Evolutionary conservation across 2,797 vertebrate genomes (phyloP).

Genomic region (Mastacembelus armatus): DNA sequence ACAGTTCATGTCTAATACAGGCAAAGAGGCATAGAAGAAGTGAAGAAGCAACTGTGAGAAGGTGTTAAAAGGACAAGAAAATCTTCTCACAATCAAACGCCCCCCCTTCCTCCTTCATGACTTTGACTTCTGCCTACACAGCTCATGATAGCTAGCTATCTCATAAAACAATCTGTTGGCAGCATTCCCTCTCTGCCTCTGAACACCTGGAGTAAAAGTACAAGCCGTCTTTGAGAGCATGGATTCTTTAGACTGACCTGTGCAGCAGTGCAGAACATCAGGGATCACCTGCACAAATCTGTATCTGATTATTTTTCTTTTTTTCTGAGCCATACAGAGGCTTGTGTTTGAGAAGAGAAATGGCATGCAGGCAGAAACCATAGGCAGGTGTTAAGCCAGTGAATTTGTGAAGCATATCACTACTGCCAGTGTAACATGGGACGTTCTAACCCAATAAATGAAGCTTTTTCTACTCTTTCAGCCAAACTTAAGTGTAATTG

Average conservation of each 20-base stretch:
- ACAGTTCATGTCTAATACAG: constrained; percentile 35
- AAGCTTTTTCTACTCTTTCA: too few relatives aligned
- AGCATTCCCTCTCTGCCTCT: constrained; percentile 55
- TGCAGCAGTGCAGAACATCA: constrained; percentile 60
- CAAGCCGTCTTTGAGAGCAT: constrained; percentile 41
- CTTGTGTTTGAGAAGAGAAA: constrained; percentile 6
- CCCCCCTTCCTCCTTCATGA: constrained; percentile 58
- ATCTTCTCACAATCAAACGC: constrained; percentile 41
- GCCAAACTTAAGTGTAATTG: too few relatives aligned
- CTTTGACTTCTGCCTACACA: constrained; percentile 37
- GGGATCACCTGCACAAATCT: constrained; percentile 47
- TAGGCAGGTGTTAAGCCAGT: constrained; percentile 19
- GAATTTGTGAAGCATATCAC: constrained; percentile 1
- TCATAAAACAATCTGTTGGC: constrained; percentile 60
- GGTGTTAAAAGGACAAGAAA: constrained; percentile 67
- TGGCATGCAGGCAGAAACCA: constrained; percentile 15
- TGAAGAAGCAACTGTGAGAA: constrained; percentile 56
- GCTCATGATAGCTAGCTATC: constrained; percentile 30
- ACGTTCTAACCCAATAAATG: too few relatives aligned
- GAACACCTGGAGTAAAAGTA: constrained; percentile 76
- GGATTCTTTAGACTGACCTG: constrained; percentile 42
- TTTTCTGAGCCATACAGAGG: not conserved
- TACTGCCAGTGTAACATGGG: not conserved
- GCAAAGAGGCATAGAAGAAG: constrained; percentile 40
- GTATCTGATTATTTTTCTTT: constrained; percentile 27